A percentile compares a stretch with the other conserved stretches of the same genome.
These are phyloP conservation scores for Cantharis lateralis DNA, from an alignment of 2,888 invertebrate species.

Conservation along the genomic window DNA sequence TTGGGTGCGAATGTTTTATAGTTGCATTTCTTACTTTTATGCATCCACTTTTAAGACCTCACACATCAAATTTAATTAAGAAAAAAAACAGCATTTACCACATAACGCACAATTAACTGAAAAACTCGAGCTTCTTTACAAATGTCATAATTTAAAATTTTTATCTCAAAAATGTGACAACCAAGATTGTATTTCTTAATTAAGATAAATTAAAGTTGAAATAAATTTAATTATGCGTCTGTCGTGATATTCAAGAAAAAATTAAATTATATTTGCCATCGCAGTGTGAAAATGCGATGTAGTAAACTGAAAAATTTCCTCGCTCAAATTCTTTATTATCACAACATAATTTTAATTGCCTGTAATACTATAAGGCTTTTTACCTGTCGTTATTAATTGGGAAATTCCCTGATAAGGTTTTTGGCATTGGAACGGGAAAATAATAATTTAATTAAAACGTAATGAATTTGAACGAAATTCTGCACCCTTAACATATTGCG, in stretches of 20 bases:
- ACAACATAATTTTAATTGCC: background rate
- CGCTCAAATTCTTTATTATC: background rate
- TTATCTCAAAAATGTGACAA: background rate
- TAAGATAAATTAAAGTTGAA: background rate
- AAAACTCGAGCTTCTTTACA: background rate
- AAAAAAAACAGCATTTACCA: background rate
- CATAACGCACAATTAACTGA: background rate
- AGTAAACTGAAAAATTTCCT: background rate
- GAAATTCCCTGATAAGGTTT: too few species aligned
- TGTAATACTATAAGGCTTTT: background rate
- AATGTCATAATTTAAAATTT: background rate
- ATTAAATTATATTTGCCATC: background rate
- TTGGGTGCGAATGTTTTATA: background rate
- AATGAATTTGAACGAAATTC: too few species aligned
- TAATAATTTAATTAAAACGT: too few species aligned
- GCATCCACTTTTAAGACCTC: background rate
- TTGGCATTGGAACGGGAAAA: too few species aligned
- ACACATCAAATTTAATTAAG: background rate
- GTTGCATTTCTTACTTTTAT: background rate
- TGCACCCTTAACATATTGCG: too few species aligned
- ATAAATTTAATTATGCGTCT: background rate
- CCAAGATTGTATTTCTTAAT: background rate
- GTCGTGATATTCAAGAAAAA: background rate
- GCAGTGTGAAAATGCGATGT: background rate
- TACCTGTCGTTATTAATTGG: background rate